A percentile compares a stretch with the other conserved stretches of the same genome.
Conservation (phyloP, 2,797 vertebrate species). For the Darevskia nairensis region DNA sequence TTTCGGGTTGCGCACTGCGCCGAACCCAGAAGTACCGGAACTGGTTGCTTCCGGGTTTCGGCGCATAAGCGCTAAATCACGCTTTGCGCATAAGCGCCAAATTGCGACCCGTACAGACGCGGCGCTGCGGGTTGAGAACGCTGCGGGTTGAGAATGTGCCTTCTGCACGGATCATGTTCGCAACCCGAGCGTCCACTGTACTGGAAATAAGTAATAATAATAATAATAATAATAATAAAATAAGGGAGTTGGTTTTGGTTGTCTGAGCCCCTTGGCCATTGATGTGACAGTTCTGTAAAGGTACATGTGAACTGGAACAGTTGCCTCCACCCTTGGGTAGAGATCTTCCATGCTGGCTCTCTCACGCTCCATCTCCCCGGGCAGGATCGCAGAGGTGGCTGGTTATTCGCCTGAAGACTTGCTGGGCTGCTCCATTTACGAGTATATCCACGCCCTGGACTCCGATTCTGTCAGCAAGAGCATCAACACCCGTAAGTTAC, state of each 20-base stretch:
- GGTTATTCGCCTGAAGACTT: conserved; percentile 76
- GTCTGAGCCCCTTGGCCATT: neutral
- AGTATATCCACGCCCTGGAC: conserved; percentile 77
- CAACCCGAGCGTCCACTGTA: no score
- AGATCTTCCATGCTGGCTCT: neutral
- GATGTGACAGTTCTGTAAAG: neutral
- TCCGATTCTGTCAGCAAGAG: conserved; percentile 72
- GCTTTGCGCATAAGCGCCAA: no score
- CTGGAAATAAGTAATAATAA: no score
- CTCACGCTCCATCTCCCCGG: neutral
- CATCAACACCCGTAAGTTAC: conserved; percentile 73
- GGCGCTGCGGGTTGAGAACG: no score
- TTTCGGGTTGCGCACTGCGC: no score
- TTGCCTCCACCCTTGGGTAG: neutral
- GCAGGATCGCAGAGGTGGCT: conserved; percentile 73
- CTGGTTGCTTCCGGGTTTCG: no score
- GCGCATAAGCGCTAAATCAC: no score
- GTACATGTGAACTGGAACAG: neutral
- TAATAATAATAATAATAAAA: no score
- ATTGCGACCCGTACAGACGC: no score
- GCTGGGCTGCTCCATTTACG: conserved; percentile 76
- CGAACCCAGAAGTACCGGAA: no score
- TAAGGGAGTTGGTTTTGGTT: neutral
- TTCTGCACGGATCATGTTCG: no score
- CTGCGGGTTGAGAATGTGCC: no score